phyloP scores from a whole-genome alignment of 2,797 vertebrate species.

The Ptychobarbus kaznakovi region DNA sequence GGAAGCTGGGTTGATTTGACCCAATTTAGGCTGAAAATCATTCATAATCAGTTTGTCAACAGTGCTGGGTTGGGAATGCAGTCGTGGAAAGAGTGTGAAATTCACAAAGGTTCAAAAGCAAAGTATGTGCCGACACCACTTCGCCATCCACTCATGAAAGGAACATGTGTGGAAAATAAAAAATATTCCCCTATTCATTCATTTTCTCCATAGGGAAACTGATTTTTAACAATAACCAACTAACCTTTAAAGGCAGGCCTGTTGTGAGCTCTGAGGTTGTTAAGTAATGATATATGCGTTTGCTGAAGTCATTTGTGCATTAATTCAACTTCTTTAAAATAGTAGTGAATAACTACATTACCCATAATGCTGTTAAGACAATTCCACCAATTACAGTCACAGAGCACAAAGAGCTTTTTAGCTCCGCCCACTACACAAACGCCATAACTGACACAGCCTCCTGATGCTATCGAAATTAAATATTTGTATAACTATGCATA shows the following conservation, averaged over 20 bases:
- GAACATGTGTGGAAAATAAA: background rate
- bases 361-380: background rate
- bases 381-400: background rate
- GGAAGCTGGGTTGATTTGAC: background rate
- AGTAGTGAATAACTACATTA: background rate
- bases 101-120: background rate
- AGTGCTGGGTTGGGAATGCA: background rate
- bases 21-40: background rate
- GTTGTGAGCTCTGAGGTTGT: background rate
- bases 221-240: background rate
- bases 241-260: background rate
- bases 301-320: background rate
- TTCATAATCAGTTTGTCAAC: background rate
- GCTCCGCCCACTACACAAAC: background rate
- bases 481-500: background rate
- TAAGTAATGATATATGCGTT: background rate
- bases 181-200: background rate
- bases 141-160: background rate
- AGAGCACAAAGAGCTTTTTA: background rate
- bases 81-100: background rate
- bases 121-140: background rate
- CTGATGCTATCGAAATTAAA: background rate
- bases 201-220: background rate
- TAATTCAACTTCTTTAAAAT: background rate
- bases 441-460: background rate